Conservation (phyloP, 2,113 vertebrate genomes). For the Chitala chitala region DNA sequence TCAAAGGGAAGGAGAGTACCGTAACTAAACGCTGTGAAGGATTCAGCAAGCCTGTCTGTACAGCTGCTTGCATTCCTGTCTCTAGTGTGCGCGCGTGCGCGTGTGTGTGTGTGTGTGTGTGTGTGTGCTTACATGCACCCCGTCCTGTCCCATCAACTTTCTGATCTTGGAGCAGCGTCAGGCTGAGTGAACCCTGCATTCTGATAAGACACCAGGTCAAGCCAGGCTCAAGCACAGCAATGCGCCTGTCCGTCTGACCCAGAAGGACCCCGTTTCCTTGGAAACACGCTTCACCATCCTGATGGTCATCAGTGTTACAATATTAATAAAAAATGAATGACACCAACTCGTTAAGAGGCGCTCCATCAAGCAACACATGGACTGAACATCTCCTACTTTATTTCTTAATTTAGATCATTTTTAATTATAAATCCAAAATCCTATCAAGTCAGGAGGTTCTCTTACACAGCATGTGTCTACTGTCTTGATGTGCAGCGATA, state of each 20-base stretch:
- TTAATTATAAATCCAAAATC: constrained; percentile 22
- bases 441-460: neutral
- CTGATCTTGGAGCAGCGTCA: no score
- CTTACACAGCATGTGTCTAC: no score
- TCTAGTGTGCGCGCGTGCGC: no score
- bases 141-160: no score
- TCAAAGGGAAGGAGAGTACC: no score
- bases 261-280: neutral
- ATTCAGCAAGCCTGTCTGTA: no score
- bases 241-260: neutral
- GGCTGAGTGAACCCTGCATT: no score
- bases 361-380: neutral
- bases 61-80: no score
- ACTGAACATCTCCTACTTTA: neutral
- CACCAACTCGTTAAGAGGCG: neutral
- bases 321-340: neutral
- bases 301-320: neutral
- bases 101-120: no score
- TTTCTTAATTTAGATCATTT: constrained; percentile 9
- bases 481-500: no score
- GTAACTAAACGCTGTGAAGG: no score
- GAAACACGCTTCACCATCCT: neutral
- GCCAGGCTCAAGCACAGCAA: neutral
- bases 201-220: neutral
- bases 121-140: no score